Percentiles rank a stretch among this genome's conserved stretches.
Conservation (phyloP, 2,113 vertebrate species). For the Zapornia atra region DNA sequence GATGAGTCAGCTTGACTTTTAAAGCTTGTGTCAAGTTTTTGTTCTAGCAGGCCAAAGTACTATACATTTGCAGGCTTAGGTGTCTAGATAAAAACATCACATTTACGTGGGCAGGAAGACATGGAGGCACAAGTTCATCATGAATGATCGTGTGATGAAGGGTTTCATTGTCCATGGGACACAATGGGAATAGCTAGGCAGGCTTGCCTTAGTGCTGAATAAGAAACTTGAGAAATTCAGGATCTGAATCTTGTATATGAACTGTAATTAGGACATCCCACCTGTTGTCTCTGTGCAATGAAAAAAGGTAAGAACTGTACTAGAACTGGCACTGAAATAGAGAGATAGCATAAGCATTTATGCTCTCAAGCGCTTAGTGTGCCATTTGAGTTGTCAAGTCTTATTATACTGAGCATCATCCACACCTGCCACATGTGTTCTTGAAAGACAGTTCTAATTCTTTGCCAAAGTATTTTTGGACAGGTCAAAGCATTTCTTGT, state of each 20-base stretch:
- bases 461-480: neutral
- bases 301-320: neutral
- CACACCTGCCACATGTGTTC: neutral
- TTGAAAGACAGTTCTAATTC: neutral
- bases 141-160: neutral
- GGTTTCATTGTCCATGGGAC: neutral
- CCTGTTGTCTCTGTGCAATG: neutral
- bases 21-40: neutral
- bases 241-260: neutral
- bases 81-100: neutral
- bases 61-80: neutral
- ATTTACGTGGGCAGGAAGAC: neutral
- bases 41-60: neutral
- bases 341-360: neutral
- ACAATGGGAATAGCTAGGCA: neutral
- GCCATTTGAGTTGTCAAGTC: neutral
- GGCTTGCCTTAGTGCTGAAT: neutral
- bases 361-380: neutral
- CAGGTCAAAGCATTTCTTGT: neutral
- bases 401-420: neutral
- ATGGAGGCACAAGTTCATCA: neutral
- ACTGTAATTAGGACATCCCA: neutral
- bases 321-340: neutral
- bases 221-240: neutral
- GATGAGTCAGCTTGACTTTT: neutral